Base-by-base conservation (phyloP, 1,140 invertebrate species). In the Acromyrmex charruanus region DNA sequence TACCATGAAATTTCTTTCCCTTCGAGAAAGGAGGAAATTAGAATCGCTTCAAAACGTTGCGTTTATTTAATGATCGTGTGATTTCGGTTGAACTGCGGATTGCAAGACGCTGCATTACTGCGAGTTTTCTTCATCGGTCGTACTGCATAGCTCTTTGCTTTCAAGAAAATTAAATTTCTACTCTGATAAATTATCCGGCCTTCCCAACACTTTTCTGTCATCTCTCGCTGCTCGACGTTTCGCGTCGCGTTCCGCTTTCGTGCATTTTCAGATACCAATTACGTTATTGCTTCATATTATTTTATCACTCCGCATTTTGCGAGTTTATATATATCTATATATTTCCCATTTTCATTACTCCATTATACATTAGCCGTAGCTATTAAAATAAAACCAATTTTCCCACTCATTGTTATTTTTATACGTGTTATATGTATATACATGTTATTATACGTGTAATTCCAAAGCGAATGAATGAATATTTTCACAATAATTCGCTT, bases 151-250 rank as follows among this genome's bases (percentile, higher is more conserved):
- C 35, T 80, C 65, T 80, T 59, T 53, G 63, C 81, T 87, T 85
- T 87, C 63, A 87, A 75, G 81, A 63, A 87, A 87, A 87, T 87
- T 84, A 87, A 87, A 87, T 87, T 87, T 84, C 63, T 74, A 39
- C 59, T 16, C 51, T 59, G 82, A 79, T 85, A 85, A 85, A 85
- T 66, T 84, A 63, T 81, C 55, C 59, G 68, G 59, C 58, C 51
- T 35, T 75, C 14, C 28, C 85, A 31, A 53, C 44, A 55, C 25
- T 87, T 87, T 82, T 74, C 85, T 74, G 63, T 71, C 63, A 25
- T 79, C 61, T n/a, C 58, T 44, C 51, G 74, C 65, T 31, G 35
- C 39, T 51, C 80, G 66, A 74, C 55, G 39, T 84, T 84, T 80
- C 77, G 44, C 39, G 21, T 77, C 75, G 77, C 77, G 49, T 39